Conservation (phyloP, 1,140 invertebrate species). For the Leptinotarsa undecemlineata region DNA sequence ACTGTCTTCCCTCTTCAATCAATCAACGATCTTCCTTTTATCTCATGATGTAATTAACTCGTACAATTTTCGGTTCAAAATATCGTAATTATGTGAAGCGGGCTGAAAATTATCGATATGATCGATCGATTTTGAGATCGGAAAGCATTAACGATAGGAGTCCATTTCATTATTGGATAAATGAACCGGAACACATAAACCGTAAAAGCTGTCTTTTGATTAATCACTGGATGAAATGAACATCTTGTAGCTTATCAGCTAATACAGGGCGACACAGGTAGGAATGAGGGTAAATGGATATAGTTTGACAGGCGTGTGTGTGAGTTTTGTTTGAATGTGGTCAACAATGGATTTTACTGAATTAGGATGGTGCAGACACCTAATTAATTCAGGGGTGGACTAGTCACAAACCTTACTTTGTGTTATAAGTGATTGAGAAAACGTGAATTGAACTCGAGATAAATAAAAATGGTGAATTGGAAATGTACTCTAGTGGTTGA, state of each 20-base stretch:
- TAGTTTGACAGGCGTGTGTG: no score
- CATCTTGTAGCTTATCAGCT: background rate
- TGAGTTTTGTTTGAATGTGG: background rate
- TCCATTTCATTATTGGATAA: background rate
- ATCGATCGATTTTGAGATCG: conserved; percentile 1
- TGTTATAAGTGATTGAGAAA: no score
- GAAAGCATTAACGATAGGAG: background rate
- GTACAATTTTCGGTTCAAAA: background rate
- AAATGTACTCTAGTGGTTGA: no score
- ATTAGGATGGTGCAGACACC: background rate
- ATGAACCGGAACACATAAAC: background rate
- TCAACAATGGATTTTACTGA: background rate
- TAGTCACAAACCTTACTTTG: no score
- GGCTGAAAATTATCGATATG: conserved; percentile 2
- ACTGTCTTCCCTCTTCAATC: no score
- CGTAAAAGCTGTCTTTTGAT: conserved; percentile 6
- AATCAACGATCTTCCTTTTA: no score
- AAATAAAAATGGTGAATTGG: no score
- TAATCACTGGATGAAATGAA: background rate
- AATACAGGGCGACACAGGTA: background rate
- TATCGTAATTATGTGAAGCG: background rate
- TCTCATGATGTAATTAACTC: no score
- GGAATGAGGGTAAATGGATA: background rate
- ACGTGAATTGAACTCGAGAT: no score
- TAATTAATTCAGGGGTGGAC: no score